Evolutionary conservation across 2,888 invertebrate species (phyloP).

Genomic region (Elegia similella): DNA sequence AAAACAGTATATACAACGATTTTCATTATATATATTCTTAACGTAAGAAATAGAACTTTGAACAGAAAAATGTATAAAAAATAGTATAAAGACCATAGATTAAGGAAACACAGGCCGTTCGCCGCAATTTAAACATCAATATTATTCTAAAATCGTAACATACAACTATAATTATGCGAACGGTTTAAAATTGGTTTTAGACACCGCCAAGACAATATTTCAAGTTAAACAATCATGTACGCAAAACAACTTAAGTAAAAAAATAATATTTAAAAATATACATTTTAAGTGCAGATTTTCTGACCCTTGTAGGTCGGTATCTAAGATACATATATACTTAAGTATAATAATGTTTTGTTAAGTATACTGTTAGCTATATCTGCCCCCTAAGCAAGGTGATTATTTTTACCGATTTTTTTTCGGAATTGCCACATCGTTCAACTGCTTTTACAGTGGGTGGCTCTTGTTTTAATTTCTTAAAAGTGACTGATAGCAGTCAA

Average conservation of each 20-base stretch:
- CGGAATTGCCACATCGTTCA: too few species aligned
- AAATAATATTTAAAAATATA: too few species aligned
- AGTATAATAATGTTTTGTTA: too few species aligned
- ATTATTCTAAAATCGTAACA: constrained; percentile 15
- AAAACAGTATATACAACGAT: constrained; percentile 37
- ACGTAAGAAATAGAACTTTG: constrained; percentile 31
- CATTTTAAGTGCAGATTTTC: too few species aligned
- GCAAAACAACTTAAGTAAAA: not conserved
- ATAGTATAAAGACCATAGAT: constrained; percentile 22
- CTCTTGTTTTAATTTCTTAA: too few species aligned
- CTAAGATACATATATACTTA: too few species aligned
- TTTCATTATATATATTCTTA: constrained; percentile 29
- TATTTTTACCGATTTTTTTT: too few species aligned
- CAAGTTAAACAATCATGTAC: not conserved
- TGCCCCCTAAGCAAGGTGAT: too few species aligned
- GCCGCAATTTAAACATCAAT: constrained; percentile 12
- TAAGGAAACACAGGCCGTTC: constrained; percentile 3
- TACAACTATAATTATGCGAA: constrained; percentile 28
- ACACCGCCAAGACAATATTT: constrained; percentile 2
- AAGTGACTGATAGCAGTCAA: too few species aligned
- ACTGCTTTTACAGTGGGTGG: too few species aligned
- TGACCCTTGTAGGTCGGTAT: too few species aligned
- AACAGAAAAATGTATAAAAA: constrained; percentile 24
- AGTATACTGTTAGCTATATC: too few species aligned
- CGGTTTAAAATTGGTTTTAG: not conserved